Evolutionary conservation across 2,888 invertebrate genomes (phyloP).

Genomic region (Caenorhabditis virilis): DNA sequence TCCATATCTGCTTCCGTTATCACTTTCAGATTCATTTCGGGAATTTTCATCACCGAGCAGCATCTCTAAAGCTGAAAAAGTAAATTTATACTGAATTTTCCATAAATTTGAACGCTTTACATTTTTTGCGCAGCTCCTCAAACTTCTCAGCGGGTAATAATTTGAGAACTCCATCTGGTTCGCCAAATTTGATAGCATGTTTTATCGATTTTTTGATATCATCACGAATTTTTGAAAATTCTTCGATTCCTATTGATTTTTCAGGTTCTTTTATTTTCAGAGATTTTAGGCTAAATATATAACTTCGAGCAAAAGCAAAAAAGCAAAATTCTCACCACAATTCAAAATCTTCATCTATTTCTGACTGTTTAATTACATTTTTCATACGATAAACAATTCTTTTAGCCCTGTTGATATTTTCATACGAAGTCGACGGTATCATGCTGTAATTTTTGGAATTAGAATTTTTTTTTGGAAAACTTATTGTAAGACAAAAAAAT

Average conservation of each 20-base stretch:
- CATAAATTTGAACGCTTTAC: not conserved
- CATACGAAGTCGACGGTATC: no score
- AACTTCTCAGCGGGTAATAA: conserved; percentile 8
- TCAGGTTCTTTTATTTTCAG: conserved; percentile 7
- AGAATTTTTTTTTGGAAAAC: no score
- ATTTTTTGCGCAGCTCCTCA: not conserved
- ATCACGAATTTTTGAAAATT: conserved; percentile 2
- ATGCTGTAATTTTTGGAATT: no score
- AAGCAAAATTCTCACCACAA: conserved; percentile 11
- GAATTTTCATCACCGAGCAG: not conserved
- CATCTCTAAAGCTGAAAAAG: not conserved
- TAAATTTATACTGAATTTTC: not conserved
- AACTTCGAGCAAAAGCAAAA: not conserved
- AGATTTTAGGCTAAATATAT: conserved; percentile 10
- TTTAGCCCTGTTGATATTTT: no score
- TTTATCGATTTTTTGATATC: conserved; percentile 20
- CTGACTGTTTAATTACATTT: not conserved
- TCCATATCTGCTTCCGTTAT: not conserved
- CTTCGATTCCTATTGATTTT: conserved; percentile 15
- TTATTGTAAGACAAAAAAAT: no score
- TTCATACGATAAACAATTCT: not conserved
- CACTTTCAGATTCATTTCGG: not conserved
- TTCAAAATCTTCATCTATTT: conserved; percentile 23
- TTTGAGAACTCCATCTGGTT: conserved; percentile 2
- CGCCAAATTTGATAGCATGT: conserved; percentile 8